These are phyloP conservation scores for Ursus arctos DNA, from an alignment of 2,113 vertebrate genomes.

Conservation along the genomic window DNA sequence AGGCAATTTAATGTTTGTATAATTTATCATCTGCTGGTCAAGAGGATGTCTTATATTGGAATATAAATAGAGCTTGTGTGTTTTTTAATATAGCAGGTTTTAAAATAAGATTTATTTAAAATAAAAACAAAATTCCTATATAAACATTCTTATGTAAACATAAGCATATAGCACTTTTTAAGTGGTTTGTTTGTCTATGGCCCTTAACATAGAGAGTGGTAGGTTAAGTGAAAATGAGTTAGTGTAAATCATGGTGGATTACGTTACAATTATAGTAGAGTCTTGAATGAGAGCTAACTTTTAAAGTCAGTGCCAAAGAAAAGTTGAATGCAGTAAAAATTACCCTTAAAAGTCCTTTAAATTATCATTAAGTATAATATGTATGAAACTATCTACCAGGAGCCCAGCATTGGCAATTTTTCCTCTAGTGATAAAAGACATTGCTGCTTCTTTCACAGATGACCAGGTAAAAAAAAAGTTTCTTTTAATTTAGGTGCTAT, in stretches of 20 bases:
- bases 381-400: background rate
- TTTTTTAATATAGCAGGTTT: constrained; percentile 27
- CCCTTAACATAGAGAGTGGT: background rate
- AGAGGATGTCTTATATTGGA: background rate
- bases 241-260: constrained; percentile 12
- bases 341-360: background rate
- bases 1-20: background rate
- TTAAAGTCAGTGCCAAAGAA: background rate
- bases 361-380: background rate
- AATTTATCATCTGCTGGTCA: constrained; percentile 17
- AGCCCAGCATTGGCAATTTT: background rate
- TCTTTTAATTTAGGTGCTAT: background rate
- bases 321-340: background rate
- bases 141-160: background rate
- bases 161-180: constrained; percentile 10
- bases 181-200: background rate
- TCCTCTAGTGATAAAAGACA: background rate
- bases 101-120: constrained; percentile 63
- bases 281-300: background rate
- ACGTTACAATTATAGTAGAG: background rate
- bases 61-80: background rate
- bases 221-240: constrained; percentile 33
- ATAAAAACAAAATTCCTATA: background rate
- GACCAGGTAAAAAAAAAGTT: background rate
- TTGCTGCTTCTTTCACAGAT: background rate